Conservation (phyloP, 2,888 invertebrate species). For the Xylota segnis region DNA sequence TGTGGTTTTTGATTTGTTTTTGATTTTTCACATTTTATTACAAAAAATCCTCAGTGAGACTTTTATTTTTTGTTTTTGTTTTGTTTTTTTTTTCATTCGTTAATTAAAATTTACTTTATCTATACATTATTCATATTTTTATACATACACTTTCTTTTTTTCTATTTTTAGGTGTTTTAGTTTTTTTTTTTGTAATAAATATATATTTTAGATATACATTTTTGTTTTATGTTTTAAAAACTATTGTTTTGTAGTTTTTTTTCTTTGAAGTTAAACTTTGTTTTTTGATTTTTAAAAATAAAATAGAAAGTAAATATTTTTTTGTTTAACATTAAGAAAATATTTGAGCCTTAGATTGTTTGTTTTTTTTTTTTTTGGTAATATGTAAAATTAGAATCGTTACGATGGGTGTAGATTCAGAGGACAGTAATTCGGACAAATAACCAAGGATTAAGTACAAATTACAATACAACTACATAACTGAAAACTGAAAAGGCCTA, state of each 20-base stretch:
- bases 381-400: constrained; percentile 4
- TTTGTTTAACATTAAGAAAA: constrained; percentile 9
- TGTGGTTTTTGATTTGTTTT: constrained; percentile 1
- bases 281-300: constrained; percentile 12
- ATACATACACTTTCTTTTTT: constrained; percentile 25
- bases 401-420: constrained; percentile 1
- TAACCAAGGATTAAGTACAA: constrained; percentile 1
- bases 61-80: background rate
- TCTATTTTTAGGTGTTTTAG: constrained; percentile 1
- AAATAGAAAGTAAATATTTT: constrained; percentile 6
- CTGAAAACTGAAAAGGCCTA: background rate
- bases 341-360: constrained; percentile 33
- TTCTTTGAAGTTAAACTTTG: constrained; percentile 17
- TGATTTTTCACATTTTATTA: constrained; percentile 50
- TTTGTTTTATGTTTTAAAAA: constrained; percentile 3
- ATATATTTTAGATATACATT: constrained; percentile 21
- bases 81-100: constrained; percentile 1
- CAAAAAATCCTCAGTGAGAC: constrained; percentile 55
- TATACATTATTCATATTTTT: constrained; percentile 57
- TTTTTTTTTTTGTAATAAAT: constrained; percentile 47
- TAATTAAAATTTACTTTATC: constrained; percentile 47
- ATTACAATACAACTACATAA: background rate
- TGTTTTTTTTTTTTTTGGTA: constrained; percentile 33
- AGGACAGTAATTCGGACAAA: background rate
- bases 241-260: constrained; percentile 40